These are phyloP conservation scores for Eclectus roratus DNA, from an alignment of 2,113 vertebrate species.

Conservation along the genomic window DNA sequence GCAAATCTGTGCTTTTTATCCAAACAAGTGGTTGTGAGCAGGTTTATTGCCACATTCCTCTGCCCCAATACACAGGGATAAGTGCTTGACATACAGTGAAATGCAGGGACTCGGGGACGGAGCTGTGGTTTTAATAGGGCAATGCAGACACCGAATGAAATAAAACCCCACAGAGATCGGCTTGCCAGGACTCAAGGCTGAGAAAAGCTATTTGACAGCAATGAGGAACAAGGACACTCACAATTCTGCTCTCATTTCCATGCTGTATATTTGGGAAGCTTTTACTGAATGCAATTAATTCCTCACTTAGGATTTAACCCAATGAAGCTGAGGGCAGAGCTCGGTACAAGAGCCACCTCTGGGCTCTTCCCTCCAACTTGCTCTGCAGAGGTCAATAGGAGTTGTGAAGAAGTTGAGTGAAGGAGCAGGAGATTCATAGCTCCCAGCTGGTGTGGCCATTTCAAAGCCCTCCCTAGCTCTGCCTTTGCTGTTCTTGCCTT, in stretches of 20 bases:
- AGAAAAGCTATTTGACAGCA: conserved; percentile 22
- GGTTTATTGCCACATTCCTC: conserved; percentile 42
- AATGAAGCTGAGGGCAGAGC: neutral
- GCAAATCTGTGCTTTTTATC: conserved; percentile 37
- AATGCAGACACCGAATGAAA: conserved; percentile 49
- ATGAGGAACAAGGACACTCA: conserved; percentile 36
- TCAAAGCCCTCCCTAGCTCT: neutral
- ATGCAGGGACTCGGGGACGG: neutral
- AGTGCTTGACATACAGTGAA: conserved; percentile 42
- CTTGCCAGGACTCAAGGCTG: conserved; percentile 12
- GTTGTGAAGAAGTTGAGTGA: neutral
- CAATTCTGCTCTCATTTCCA: conserved; percentile 37
- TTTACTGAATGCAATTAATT: neutral
- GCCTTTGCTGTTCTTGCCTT: neutral
- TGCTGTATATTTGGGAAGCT: conserved; percentile 25
- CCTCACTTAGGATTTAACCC: neutral
- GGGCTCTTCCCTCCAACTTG: neutral
- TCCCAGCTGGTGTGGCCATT: neutral
- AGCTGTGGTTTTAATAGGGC: conserved; percentile 40
- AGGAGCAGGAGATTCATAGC: neutral
- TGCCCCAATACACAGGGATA: conserved; percentile 15
- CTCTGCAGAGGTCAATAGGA: neutral
- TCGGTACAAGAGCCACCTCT: neutral
- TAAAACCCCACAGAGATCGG: conserved; percentile 53
- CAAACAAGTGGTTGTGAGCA: conserved; percentile 35